Base-by-base conservation (phyloP, 2,888 invertebrate species). In the Meiosimyza decipiens region DNA sequence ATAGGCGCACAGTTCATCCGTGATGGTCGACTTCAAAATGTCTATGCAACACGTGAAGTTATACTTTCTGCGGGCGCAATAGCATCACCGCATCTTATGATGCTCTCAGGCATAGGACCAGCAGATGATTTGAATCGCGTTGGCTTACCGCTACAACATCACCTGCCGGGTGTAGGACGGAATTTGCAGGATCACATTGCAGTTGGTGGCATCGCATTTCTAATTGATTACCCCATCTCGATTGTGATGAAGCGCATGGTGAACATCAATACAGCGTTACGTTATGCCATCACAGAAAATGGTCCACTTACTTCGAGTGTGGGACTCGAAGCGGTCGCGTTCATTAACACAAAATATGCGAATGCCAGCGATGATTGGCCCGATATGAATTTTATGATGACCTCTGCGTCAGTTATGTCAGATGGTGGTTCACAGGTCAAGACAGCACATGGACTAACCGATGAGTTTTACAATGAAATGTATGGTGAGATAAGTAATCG, bases 171-270 rank as follows among this genome's bases (percentile, higher is more conserved):
- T 3, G 96, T 96, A 0, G 96, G 96, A 0, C 90, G 91, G 82
- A 96, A 96, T 85, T 88, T 96, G 55, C 95, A 95, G 87, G 96
- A 96, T 86, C 96, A 96, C 84, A 95, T 96, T 67, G 95, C 95
- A 0, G 91, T 95, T 0, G 95, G 95, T 1, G 96, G 95, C 0
- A 85, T 96, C 16, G 91, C 92, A 2, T 97, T 96, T 82, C 88
- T 92, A 62, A 91, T 96, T 60, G 95, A 96, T 83, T 90, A 93
- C 80, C 93, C 94, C 40, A 89, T 96, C 28, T 94, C 94, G 81
- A 88, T 95, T 79, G 92, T 95, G 1, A 92, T 94, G 90, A 92
- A 90, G 77, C 89, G 96, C 51, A 89, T 95, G 80, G 94, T 96
- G 2, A 96, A 95, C 82, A 88, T 95, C 0, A 95, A 95, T 80